Percentiles rank a stretch among this genome's conserved stretches.
phyloP scores from a whole-genome alignment of 2,113 vertebrate genomes.

The Pionites leucogaster region DNA sequence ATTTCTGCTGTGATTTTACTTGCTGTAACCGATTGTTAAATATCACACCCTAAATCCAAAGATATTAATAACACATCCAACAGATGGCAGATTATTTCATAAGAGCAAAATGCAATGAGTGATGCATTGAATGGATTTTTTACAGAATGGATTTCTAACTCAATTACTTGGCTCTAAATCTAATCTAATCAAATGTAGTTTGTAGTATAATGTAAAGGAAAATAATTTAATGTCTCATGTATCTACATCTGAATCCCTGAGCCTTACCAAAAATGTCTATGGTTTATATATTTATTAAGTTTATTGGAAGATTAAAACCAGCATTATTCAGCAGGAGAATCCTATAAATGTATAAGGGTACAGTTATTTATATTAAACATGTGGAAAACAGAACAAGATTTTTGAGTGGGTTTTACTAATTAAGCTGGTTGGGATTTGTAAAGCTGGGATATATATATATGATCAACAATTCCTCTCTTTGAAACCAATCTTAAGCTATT shows the following conservation, averaged over 20 bases:
- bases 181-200: conserved; percentile 51
- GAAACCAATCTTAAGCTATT: background rate
- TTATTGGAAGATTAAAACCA: conserved; percentile 21
- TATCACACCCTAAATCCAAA: conserved; percentile 55
- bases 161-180: conserved; percentile 32
- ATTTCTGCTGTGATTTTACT: conserved; percentile 48
- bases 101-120: conserved; percentile 53
- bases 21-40: conserved; percentile 50
- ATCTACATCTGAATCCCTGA: conserved; percentile 5
- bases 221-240: conserved; percentile 9
- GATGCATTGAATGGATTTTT: conserved; percentile 56
- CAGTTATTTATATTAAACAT: background rate
- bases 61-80: conserved; percentile 50
- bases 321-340: background rate
- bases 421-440: background rate
- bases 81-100: conserved; percentile 64
- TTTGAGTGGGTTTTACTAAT: background rate
- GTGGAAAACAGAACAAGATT: background rate
- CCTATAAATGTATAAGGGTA: background rate
- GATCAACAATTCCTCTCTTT: background rate
- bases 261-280: background rate
- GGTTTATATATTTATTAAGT: background rate
- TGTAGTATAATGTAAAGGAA: conserved; percentile 36
- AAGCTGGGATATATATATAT: background rate
- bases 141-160: conserved; percentile 42